Evolutionary conservation across 1,140 invertebrate species (phyloP).

Genomic region (Diuraphis noxia): DNA sequence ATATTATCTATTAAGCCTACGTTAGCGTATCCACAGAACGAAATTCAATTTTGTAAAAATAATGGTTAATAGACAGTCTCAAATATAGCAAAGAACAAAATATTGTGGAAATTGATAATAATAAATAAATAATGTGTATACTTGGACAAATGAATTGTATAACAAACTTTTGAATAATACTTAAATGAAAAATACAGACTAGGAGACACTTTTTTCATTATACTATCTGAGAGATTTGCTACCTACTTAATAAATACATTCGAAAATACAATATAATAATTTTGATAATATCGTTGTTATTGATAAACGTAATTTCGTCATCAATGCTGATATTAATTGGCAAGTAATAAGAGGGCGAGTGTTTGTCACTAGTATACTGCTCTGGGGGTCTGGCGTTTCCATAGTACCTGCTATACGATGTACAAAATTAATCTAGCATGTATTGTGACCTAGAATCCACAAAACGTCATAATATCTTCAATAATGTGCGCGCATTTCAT

Average conservation of each 20-base stretch:
- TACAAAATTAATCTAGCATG: background rate
- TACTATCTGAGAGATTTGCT: no score
- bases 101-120: background rate
- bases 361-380: background rate
- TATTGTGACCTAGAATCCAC: conserved; percentile 1
- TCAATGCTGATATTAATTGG: background rate
- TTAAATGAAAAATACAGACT: background rate
- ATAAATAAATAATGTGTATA: background rate
- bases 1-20: background rate
- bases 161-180: background rate
- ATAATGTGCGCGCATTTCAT: background rate
- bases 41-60: conserved; percentile 3
- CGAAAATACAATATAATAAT: background rate
- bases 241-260: background rate
- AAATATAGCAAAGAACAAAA: background rate
- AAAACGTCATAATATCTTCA: background rate
- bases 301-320: background rate
- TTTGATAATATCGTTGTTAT: background rate
- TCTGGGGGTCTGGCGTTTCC: background rate
- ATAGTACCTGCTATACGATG: background rate
- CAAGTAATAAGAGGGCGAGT: no score
- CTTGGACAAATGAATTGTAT: background rate
- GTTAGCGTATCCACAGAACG: background rate
- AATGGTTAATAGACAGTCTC: background rate
- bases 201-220: background rate